These are phyloP conservation scores for Spondyliosoma cantharus DNA, from an alignment of 2,797 vertebrate genomes.

Conservation along the genomic window DNA sequence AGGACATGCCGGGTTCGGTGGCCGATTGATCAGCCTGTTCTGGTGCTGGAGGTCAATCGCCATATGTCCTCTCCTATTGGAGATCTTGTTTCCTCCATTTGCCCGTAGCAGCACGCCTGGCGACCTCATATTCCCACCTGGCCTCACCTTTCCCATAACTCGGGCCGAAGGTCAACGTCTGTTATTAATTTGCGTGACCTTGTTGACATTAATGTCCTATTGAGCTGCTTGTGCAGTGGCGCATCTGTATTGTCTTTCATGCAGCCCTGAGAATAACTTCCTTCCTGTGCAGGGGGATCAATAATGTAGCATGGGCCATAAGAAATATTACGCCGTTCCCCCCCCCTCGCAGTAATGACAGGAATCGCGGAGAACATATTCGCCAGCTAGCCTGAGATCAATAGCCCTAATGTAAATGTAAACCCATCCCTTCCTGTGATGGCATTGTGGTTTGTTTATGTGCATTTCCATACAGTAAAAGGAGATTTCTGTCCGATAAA, in stretches of 20 bases:
- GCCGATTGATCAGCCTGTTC: slow-evolving; percentile 56
- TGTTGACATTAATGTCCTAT: slow-evolving; percentile 66
- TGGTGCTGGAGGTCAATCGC: slow-evolving; percentile 67
- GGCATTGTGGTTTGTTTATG: slow-evolving; percentile 45
- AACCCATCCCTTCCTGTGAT: slow-evolving; percentile 50
- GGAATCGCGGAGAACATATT: slow-evolving; percentile 61
- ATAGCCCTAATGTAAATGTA: slow-evolving; percentile 72
- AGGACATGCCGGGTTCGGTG: slow-evolving; percentile 26
- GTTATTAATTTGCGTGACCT: slow-evolving; percentile 74
- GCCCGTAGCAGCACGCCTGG: slow-evolving; percentile 25
- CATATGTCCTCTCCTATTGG: slow-evolving; percentile 52
- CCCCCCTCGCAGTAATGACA: slow-evolving; percentile 47
- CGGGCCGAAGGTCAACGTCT: slow-evolving; percentile 62
- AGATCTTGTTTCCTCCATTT: slow-evolving; percentile 66
- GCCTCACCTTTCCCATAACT: slow-evolving; percentile 67
- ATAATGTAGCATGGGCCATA: slow-evolving; percentile 66
- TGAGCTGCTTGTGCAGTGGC: slow-evolving; percentile 32
- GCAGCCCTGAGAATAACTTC: slow-evolving; percentile 73
- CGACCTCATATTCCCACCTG: slow-evolving; percentile 60
- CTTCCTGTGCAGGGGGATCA: slow-evolving; percentile 77
- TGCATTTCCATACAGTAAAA: slow-evolving; percentile 44
- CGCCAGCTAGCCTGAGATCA: slow-evolving; percentile 64
- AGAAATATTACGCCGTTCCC: slow-evolving; percentile 72
- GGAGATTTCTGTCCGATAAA: slow-evolving; percentile 38
- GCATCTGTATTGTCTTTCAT: slow-evolving; percentile 77